Evolutionary conservation across 2,113 vertebrate genomes (phyloP), one percentile per base, ranked within the genome.

Genomic region (Rhabdomys dilectus): DNA sequence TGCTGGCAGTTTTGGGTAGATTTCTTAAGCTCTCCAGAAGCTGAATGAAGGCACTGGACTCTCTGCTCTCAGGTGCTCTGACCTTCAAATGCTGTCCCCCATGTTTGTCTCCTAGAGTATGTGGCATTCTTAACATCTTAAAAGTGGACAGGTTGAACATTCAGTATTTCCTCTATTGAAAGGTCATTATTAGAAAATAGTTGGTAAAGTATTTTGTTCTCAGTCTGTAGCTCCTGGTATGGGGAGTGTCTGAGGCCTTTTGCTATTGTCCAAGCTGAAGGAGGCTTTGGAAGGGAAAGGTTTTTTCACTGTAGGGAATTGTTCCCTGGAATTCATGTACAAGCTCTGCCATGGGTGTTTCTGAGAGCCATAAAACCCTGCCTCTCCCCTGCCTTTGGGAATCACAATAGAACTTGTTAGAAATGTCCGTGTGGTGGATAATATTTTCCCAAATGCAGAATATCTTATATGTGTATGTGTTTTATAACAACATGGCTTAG

Each of bases 331-430:
- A 53, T 70, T 78, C 45, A 70, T 51, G 8, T 60, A 36, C 48
- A 45, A 48, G 29, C 34, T 53, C 48, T 58, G 39, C 22, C 9
- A 66, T 12, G 51, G 48, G 58, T 51, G 70, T 53, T 78, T 88
- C 89, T 26, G 24, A 42, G 93, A 85, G 26, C 31, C 39, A 0
- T 36, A 68, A 64, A 78, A 60, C 0, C 0, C 36, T 15, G 76
- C 62, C 89, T 96, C 58, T 91, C 31, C 76, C 31, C 45, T 86
- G 75, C 73, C 51, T 88, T 81, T 95, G 70, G 87, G 53, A 39
- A 60, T 85, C 90, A 93, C 45, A 45, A 29, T 66, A 17, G 36
- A 15, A 42, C 73, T 78, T 88, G 36, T n/a, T 72, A n/a, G 34
- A 94, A 88, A 85, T 66, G 51, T 58, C 21, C 56, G 22, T 70